phyloP scores from a whole-genome alignment of 2,888 invertebrate genomes.

The Rhingia campestris region DNA sequence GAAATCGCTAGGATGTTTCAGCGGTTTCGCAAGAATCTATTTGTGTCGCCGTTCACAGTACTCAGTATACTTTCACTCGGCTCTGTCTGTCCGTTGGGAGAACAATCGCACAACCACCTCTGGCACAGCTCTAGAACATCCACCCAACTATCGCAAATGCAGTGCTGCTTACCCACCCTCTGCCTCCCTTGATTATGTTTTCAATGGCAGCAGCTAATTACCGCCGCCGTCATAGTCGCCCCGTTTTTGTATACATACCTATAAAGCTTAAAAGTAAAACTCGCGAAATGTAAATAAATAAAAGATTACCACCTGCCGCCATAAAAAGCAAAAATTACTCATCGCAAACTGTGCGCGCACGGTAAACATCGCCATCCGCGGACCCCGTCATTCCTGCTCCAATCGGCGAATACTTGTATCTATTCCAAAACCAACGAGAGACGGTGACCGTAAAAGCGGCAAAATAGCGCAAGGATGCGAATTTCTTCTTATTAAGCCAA shows the following conservation, averaged over 20 bases:
- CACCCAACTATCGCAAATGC: conserved; percentile 24
- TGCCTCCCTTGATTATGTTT: background rate
- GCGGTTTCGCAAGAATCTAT: conserved; percentile 55
- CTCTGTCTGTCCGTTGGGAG: background rate
- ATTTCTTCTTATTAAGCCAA: conserved; percentile 33
- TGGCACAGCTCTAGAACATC: background rate
- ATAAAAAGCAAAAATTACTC: conserved; percentile 49
- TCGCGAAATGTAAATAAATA: conserved; percentile 51
- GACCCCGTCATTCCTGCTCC: background rate
- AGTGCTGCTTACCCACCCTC: background rate
- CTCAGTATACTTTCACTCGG: conserved; percentile 15
- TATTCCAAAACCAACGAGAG: background rate
- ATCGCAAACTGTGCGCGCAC: conserved; percentile 20
- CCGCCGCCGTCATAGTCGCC: background rate
- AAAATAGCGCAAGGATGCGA: conserved; percentile 13
- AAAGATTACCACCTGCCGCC: conserved; percentile 50
- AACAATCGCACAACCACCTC: conserved; percentile 20
- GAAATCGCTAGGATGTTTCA: conserved; percentile 47
- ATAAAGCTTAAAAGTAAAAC: conserved; percentile 20
- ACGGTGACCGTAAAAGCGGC: too few species aligned
- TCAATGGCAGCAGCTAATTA: conserved; percentile 26
- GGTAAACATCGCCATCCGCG: background rate
- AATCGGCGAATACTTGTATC: background rate
- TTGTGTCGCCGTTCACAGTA: conserved; percentile 28
- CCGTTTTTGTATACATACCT: background rate